Base-by-base conservation (phyloP, 2,113 vertebrate species). In the Danio rerio region DNA sequence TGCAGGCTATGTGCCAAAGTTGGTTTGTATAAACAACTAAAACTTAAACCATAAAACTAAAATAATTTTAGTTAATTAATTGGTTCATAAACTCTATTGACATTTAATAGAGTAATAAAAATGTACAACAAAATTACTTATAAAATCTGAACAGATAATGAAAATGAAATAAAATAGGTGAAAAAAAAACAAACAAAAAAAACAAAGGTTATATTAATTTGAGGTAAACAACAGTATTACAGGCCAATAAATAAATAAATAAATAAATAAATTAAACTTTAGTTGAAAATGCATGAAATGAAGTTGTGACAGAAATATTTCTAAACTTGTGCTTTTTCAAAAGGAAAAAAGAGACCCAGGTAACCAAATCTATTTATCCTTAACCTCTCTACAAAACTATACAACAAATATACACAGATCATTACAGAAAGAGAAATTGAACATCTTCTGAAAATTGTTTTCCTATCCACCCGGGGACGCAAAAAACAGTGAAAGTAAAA, bases 401-500 rank as follows among this genome's bases (percentile, higher is more conserved):
- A 31, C 31, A 31, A 31, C 31, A 31, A 52, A 52, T 9, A 5
- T 86, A 20, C 49, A 21, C 31, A 55, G 69, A 56, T 56, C 7
- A 76, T 70, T 73, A 31, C 31, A 84, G 61, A 63, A n/a, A 43
- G 12, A 61, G 74, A 85, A 73, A 85, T 81, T 53, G 65, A 86
- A 73, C 31, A 52, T 81, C 16, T 49, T 52, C 31, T 20, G 20
- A 66, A 81, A 86, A 83, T 86, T 86, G 78, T 84, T 81, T 47
- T 53, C 69, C 68, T 43, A 77, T 56, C 56, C 59, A 63, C 12
- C 75, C 58, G 47, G 49, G 16, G 61, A 15, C 20, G 47, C 56
- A 55, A 75, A 21, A 68, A 83, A 81, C 71, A 78, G 61, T 66
- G 82, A 83, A 82, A 69, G 52, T 52, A 66, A 79, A 81, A 83